Conservation (phyloP, 2,797 vertebrate species). For the Crocodylus rhombifer region DNA sequence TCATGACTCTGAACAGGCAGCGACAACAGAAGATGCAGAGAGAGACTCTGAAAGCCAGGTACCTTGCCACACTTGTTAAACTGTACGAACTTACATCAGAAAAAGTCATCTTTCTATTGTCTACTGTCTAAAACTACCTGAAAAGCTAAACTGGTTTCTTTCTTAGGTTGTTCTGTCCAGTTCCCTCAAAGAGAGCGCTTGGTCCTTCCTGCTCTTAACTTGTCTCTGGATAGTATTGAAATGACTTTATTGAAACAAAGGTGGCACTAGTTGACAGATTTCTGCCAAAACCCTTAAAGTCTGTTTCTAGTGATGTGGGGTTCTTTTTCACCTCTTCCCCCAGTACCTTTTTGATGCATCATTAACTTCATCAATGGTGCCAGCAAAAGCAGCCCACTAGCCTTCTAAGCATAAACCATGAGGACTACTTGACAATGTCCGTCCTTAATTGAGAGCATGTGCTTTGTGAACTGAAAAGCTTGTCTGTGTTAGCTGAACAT, state of each 20-base stretch:
- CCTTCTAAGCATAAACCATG: not conserved
- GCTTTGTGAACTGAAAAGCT: not conserved
- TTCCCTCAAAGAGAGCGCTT: not conserved
- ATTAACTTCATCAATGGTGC: not conserved
- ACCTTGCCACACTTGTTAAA: constrained; percentile 48
- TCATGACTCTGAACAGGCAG: constrained; percentile 68
- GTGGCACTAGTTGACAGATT: not conserved
- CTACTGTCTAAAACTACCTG: not conserved
- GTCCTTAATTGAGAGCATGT: not conserved
- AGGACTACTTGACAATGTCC: not conserved
- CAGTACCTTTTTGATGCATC: not conserved
- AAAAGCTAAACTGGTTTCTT: not conserved
- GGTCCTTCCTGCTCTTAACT: not conserved
- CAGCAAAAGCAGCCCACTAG: not conserved
- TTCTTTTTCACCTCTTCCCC: not conserved
- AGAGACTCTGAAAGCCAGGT: constrained; percentile 84
- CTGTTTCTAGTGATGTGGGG: not conserved
- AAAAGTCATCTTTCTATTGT: rapidly evolving
- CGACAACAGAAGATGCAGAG: constrained; percentile 78
- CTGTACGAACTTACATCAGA: not conserved
- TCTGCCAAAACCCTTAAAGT: not conserved
- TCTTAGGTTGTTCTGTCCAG: not conserved
- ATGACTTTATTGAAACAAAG: not conserved
- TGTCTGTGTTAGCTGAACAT: not conserved
- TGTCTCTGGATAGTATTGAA: not conserved